A percentile compares a stretch with the other conserved stretches of the same genome.
phyloP scores from a whole-genome alignment of 2,797 vertebrate species.

The Acridotheres tristis region DNA sequence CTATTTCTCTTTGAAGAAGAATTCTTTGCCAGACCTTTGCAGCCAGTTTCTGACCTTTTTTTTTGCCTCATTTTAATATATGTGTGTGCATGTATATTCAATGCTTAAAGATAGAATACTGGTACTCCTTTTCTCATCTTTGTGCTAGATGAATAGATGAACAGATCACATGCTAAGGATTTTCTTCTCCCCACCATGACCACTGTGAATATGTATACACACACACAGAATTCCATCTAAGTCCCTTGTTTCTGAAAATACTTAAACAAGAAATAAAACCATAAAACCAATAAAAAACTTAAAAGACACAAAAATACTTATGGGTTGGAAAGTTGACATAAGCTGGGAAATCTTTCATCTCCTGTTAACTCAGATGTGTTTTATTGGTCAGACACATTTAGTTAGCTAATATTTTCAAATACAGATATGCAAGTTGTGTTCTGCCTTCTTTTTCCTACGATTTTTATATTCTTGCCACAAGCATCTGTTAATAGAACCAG shows the following conservation, averaged over 20 bases:
- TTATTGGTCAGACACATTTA: background rate
- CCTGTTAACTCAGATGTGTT: background rate
- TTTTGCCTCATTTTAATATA: background rate
- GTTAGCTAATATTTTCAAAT: background rate
- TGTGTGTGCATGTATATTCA: slow-evolving; percentile 59
- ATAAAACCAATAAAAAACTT: rapidly evolving
- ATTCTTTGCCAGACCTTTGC: slow-evolving; percentile 19
- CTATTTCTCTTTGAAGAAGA: slow-evolving; percentile 12
- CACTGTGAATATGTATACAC: background rate
- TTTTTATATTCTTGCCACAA: background rate
- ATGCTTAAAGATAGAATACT: background rate
- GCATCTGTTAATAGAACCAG: background rate
- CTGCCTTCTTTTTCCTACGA: background rate
- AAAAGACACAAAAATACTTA: background rate
- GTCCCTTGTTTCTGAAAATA: background rate
- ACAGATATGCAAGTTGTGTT: background rate
- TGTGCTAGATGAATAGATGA: background rate
- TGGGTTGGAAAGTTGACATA: background rate
- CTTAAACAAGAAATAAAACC: background rate
- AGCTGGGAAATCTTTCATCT: background rate
- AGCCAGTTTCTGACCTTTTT: slow-evolving; percentile 19
- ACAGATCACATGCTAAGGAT: background rate
- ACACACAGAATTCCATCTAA: background rate
- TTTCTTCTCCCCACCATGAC: background rate
- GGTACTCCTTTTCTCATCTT: background rate